Base-by-base conservation (phyloP, 2,888 invertebrate species). In the Mythimna loreyi region DNA sequence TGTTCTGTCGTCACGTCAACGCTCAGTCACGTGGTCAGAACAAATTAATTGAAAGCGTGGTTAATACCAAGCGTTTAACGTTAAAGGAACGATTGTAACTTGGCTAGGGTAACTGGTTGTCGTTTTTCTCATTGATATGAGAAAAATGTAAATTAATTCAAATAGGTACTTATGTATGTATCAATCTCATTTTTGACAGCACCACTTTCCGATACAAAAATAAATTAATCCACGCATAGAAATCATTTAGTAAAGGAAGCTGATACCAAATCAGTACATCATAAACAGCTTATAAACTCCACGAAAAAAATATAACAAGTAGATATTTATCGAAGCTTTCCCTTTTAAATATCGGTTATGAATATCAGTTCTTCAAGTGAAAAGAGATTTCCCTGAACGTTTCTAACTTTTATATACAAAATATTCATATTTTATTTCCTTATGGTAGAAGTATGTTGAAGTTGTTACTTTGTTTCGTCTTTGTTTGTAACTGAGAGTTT, bases 361-460 rank as follows among this genome's bases (percentile, higher is more conserved):
- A 74, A 69, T 61, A 78, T 66, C 56, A 64, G 57, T 65, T 62
- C 58, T 67, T 36, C 23, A 40, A 55, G n/a, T 30, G 9, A 16
- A 55, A 47, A 58, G 30, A 71, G 56, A 57, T 56, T 50, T 23
- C 61, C 36, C 55, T 9, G 11, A 67, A 72, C 40, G 67, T 16
- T 43, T 25, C 8, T 49, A 78, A 83, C 61, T 77, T 84, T 69
- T 66, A 19, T 36, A 30, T 40, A 21, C 55, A 50, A 77, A 72
- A n/a, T 72, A 70, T 77, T 66, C 71, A 64, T 71, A 68, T 67
- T 78, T 55, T 68, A 67, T 67, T 60, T 81, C 56, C 36, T 52
- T 69, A 72, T 60, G 43, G 9, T 28, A 30, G 13, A 49, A 81
- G 33, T 49, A 47, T 13, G 9, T 45, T 25, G 40, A 28, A 21